Conservation (phyloP, 2,888 invertebrate species). For the Microplitis deprimator region DNA sequence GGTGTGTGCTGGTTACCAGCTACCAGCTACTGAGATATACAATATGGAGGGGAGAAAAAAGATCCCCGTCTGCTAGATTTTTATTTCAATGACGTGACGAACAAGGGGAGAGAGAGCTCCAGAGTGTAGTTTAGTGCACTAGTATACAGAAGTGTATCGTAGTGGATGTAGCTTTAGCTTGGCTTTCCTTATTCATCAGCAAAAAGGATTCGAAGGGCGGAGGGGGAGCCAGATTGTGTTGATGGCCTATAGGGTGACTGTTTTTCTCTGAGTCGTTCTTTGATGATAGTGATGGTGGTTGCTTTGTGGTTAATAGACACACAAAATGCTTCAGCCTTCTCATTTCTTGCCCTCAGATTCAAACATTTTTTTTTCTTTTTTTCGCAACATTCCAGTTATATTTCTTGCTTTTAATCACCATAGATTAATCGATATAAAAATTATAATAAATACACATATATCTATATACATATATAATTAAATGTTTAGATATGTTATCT, state of each 20-base stretch:
- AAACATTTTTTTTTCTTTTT: background rate
- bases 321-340: background rate
- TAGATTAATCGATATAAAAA: no score
- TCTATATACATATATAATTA: background rate
- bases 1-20: slow-evolving; percentile 28
- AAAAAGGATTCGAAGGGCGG: slow-evolving; percentile 1
- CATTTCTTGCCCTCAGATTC: background rate
- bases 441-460: no score
- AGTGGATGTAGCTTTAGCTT: slow-evolving; percentile 1
- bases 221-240: background rate
- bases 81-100: slow-evolving; percentile 1
- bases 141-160: background rate
- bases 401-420: background rate
- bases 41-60: background rate
- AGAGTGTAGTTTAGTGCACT: background rate
- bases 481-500: background rate
- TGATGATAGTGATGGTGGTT: background rate
- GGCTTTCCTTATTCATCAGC: background rate
- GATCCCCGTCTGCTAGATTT: slow-evolving; percentile 17
- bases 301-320: slow-evolving; percentile 1
- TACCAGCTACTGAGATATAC: background rate
- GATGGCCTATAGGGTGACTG: background rate
- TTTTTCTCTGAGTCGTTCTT: background rate
- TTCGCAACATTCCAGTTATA: background rate
- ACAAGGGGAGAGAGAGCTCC: background rate